These are phyloP conservation scores for Caenorhabditis drosophilae DNA, from an alignment of 2,888 invertebrate genomes.

Conservation along the genomic window DNA sequence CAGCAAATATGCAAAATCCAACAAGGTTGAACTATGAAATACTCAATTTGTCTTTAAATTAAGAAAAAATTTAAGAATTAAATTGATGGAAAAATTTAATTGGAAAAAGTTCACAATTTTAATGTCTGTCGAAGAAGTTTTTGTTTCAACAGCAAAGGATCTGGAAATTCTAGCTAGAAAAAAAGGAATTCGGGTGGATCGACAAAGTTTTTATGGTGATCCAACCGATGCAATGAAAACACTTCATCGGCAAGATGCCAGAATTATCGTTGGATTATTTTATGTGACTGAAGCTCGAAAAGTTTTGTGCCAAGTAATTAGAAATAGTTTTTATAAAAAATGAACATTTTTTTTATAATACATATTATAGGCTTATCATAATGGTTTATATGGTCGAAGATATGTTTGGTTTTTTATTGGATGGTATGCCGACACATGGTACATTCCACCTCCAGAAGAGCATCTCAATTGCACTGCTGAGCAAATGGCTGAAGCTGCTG, in stretches of 20 bases:
- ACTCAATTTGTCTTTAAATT: too few species aligned
- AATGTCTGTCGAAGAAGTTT: slow-evolving; percentile 91
- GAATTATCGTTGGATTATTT: slow-evolving; percentile 96
- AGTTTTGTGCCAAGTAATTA: slow-evolving; percentile 87
- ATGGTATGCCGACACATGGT: slow-evolving; percentile 99
- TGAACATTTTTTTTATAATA: slow-evolving; percentile 47
- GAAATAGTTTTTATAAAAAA: background rate
- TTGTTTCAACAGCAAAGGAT: slow-evolving; percentile 88
- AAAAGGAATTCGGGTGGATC: slow-evolving; percentile 89
- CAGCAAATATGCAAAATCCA: slow-evolving; percentile 87
- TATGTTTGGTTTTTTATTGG: slow-evolving; percentile 99
- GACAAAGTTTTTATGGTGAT: slow-evolving; percentile 95
- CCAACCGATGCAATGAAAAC: slow-evolving; percentile 92
- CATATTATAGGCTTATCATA: slow-evolving; percentile 84
- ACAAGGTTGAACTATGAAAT: slow-evolving; percentile 62
- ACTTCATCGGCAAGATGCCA: slow-evolving; percentile 87
- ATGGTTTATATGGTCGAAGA: slow-evolving; percentile 88
- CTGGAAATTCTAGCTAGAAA: slow-evolving; percentile 84
- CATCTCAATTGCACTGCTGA: slow-evolving; percentile 89
- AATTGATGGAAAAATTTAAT: slow-evolving; percentile 75
- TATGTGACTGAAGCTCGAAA: slow-evolving; percentile 95
- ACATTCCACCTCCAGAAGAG: slow-evolving; percentile 80
- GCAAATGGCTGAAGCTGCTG: slow-evolving; percentile 90
- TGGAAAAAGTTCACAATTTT: slow-evolving; percentile 93
- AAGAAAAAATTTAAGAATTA: slow-evolving; percentile 2